Evolutionary conservation across 2,113 vertebrate genomes (phyloP).

Genomic region (Bubalus kerabau): DNA sequence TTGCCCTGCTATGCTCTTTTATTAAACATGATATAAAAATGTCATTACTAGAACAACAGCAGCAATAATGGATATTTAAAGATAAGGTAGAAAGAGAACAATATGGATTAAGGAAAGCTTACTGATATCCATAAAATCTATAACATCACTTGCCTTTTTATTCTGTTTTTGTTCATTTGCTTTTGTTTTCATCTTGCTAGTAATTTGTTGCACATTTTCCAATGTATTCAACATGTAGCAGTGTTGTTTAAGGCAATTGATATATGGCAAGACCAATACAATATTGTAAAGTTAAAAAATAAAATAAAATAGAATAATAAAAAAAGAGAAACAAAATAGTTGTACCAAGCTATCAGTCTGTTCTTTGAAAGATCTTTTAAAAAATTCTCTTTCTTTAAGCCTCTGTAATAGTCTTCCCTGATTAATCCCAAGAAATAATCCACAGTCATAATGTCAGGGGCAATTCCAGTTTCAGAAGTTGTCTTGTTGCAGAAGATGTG

Average conservation of each 20-base stretch:
- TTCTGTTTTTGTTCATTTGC: conserved; percentile 44
- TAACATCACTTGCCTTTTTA: conserved; percentile 49
- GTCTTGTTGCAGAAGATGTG: neutral
- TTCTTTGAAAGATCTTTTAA: conserved; percentile 10
- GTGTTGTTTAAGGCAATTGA: conserved; percentile 50
- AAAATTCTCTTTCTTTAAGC: neutral
- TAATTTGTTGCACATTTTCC: neutral
- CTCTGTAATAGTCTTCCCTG: neutral
- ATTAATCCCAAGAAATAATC: conserved; percentile 1
- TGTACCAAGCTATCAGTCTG: neutral
- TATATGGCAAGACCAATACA: too few relatives aligned
- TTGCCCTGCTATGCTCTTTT: neutral
- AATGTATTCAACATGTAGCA: conserved; percentile 25
- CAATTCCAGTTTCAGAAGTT: neutral
- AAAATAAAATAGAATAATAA: neutral
- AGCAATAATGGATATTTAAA: neutral
- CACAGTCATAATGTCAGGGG: neutral
- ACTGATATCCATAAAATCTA: conserved; percentile 41
- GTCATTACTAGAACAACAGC: neutral
- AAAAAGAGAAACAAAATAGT: neutral
- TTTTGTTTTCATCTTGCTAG: conserved; percentile 60
- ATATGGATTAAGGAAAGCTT: conserved; percentile 41
- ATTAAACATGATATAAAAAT: neutral
- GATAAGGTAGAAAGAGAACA: conserved; percentile 47
- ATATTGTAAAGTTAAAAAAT: too few relatives aligned